These are phyloP conservation scores for Arizona elegans DNA, from an alignment of 2,113 vertebrate species.

Conservation along the genomic window DNA sequence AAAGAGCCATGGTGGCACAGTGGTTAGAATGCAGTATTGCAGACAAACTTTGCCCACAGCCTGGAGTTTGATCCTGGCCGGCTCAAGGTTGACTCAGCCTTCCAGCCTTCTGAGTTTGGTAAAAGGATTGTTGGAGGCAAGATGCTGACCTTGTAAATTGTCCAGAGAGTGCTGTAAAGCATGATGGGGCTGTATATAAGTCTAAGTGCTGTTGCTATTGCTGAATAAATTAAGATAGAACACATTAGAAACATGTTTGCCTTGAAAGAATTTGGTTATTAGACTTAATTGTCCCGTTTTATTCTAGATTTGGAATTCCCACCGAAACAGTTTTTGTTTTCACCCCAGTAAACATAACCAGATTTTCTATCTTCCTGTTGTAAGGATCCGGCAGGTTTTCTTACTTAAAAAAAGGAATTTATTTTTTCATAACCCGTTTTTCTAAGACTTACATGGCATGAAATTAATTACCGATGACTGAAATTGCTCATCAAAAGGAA, in stretches of 20 bases:
- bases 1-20: no score
- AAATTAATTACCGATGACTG: neutral
- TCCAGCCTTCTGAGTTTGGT: no score
- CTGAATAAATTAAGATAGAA: neutral
- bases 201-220: no score
- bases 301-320: neutral
- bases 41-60: no score
- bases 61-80: no score
- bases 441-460: neutral
- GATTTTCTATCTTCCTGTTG: neutral
- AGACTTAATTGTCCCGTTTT: neutral
- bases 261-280: neutral
- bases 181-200: no score
- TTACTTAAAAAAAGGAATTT: neutral
- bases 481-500: neutral
- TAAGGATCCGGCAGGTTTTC: neutral
- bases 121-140: no score
- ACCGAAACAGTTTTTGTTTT: neutral
- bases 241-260: neutral
- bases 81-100: no score
- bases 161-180: no score
- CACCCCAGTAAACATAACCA: neutral
- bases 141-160: no score
- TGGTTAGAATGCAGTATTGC: no score
- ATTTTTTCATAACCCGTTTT: neutral